Percentiles rank a stretch among this genome's conserved stretches.
Evolutionary conservation across 1,140 invertebrate species (phyloP).

Genomic region (Propsilocerus akamusi): DNA sequence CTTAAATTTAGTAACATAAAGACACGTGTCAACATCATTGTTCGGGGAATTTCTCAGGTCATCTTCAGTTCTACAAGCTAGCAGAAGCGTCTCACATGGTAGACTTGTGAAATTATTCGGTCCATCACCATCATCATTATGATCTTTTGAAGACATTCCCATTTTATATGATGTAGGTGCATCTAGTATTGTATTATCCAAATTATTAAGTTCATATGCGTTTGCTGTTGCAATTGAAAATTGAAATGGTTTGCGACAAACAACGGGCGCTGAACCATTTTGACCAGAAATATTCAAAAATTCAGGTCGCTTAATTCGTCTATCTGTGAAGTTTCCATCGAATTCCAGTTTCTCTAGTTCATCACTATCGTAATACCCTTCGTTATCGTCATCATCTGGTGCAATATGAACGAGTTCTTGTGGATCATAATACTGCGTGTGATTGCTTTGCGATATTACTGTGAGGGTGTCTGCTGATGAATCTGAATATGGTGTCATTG

Average conservation of each 20-base stretch:
- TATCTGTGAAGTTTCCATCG: conserved; percentile 13
- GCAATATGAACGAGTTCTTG: neutral
- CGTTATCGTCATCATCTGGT: conserved; percentile 7
- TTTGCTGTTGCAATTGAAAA: conserved; percentile 31
- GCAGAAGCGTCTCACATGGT: conserved; percentile 7
- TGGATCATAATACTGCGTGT: neutral
- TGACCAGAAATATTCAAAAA: conserved; percentile 30
- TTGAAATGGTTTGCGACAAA: conserved; percentile 27
- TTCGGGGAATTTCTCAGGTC: conserved; percentile 22
- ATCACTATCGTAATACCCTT: conserved; percentile 17
- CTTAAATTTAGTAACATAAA: conserved; percentile 27
- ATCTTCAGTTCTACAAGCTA: conserved; percentile 24
- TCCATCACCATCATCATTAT: neutral
- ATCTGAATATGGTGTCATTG: neutral
- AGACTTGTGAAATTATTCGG: conserved; percentile 5
- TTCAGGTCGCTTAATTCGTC: conserved; percentile 21
- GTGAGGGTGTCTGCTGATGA: neutral
- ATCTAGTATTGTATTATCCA: conserved; percentile 36
- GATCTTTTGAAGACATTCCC: neutral
- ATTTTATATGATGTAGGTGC: conserved; percentile 23
- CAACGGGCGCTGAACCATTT: conserved; percentile 19
- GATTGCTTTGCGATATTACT: neutral
- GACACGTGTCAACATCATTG: neutral
- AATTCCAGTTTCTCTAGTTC: neutral
- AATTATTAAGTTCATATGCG: conserved; percentile 37